Percentiles rank a stretch among this genome's conserved stretches.
These are phyloP conservation scores for Papilio polytes DNA, from an alignment of 1,140 invertebrate genomes.

Conservation along the genomic window DNA sequence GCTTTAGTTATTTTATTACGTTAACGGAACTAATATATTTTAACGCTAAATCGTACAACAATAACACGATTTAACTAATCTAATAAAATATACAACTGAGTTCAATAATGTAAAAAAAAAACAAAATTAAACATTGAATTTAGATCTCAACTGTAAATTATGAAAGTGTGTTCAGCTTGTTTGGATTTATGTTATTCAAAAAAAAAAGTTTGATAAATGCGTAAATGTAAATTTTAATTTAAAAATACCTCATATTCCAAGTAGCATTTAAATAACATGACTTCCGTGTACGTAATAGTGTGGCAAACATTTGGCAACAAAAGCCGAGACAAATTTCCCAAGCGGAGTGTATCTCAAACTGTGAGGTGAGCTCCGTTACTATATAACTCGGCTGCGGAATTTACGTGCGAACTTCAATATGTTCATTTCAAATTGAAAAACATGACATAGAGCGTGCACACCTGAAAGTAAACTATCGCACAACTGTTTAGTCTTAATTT, in stretches of 20 bases:
- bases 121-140: too few species aligned
- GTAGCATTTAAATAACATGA: slow-evolving; percentile 32
- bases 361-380: slow-evolving; percentile 16
- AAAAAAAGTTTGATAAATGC: not conserved
- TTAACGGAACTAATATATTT: not conserved
- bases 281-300: slow-evolving; percentile 19
- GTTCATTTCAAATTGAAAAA: slow-evolving; percentile 7
- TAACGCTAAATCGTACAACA: not conserved
- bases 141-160: too few species aligned
- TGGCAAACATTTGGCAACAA: slow-evolving; percentile 35
- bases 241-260: not conserved
- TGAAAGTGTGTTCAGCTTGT: too few species aligned
- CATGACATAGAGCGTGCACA: not conserved
- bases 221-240: not conserved
- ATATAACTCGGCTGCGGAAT: not conserved
- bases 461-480: too few species aligned
- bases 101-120: too few species aligned
- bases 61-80: too few species aligned
- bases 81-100: too few species aligned
- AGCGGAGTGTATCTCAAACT: slow-evolving; percentile 35
- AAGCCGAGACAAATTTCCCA: slow-evolving; percentile 32
- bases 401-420: slow-evolving; percentile 25
- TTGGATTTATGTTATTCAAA: not conserved
- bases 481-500: too few species aligned
- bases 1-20: not conserved